Evolutionary conservation across 2,113 vertebrate species (phyloP).

Genomic region (Herpetotheres cachinnans): DNA sequence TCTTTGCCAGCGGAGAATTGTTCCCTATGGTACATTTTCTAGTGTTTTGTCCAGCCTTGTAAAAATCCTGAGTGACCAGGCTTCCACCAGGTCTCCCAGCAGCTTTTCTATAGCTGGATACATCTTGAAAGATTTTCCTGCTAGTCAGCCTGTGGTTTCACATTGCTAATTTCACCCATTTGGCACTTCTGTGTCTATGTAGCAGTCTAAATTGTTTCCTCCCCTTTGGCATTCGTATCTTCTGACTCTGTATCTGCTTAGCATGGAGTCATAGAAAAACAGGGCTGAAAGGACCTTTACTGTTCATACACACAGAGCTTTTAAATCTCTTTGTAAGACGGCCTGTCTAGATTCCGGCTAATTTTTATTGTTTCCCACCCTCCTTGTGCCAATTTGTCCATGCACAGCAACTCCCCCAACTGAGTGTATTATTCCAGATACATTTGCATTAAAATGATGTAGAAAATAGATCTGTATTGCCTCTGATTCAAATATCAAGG

Average conservation of each 20-base stretch:
- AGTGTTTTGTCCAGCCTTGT: constrained; percentile 39
- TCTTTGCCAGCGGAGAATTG: background rate
- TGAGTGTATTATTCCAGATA: background rate
- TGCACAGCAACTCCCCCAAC: background rate
- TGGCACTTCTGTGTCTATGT: background rate
- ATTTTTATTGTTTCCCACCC: background rate
- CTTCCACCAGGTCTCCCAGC: background rate
- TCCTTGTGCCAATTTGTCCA: background rate
- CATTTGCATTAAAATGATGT: constrained; percentile 37
- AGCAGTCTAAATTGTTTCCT: background rate
- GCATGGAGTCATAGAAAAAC: background rate
- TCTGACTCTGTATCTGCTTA: background rate
- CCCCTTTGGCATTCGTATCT: background rate
- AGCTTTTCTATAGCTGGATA: background rate
- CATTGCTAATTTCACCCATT: background rate
- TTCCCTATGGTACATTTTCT: constrained; percentile 29
- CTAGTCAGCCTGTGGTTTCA: background rate
- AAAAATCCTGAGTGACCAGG: constrained; percentile 35
- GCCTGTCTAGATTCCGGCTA: background rate
- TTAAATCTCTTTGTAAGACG: background rate
- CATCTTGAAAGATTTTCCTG: constrained; percentile 9
- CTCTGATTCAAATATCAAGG: constrained; percentile 26
- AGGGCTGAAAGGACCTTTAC: background rate
- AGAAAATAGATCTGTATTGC: constrained; percentile 25
- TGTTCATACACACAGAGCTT: background rate